Evolutionary conservation across 2,888 invertebrate genomes (phyloP), one percentile per base, ranked within the genome.

Genomic region (Amiota mariae): DNA sequence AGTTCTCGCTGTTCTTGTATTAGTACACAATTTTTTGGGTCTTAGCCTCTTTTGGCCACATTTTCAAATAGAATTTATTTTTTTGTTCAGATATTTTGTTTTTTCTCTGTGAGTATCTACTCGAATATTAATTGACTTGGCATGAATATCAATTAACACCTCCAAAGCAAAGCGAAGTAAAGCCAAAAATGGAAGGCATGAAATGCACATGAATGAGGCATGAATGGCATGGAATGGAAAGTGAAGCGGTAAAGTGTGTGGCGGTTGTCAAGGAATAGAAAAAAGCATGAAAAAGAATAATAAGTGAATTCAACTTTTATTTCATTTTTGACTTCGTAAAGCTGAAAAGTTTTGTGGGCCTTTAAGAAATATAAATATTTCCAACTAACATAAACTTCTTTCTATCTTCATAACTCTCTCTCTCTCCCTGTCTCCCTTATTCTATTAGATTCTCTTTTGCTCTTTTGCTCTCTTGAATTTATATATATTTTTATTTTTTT

Each of bases 81-180:
- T 11, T 36, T 11, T 20, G 10, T 61, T 20, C 12, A 1, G 36
- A 24, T 54, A 54, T n/a, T 54, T 15, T 24, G 9, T 63, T 24
- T 20, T 63, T 10, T 63, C 4, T 63, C 61, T 63, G 12, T 36
- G 15, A 20, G 18, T 59, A 59, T 63, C 12, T n/a, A 8, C 18
- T 15, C 24, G 54, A 20, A 72, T 74, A 75, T 78, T 76, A 75
- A 76, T 78, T 78, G 76, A 74, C 68, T 68, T 57, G 63, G 47
- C 73, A 68, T 76, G 80, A 71, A 76, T 75, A 78, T 82, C 84
- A 86, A 85, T 86, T 85, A 82, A 79, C 78, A 75, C 77, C 77
- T 61, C n/a, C 66, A 36, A 36, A 36, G 36, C 36, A 36, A 36
- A 36, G 36, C 36, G 36, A 36, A 36, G 36, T 36, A 36, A 36